Percentiles rank a stretch among this genome's conserved stretches.
Conservation (phyloP, 2,797 vertebrate species). For the Lemur catta region DNA sequence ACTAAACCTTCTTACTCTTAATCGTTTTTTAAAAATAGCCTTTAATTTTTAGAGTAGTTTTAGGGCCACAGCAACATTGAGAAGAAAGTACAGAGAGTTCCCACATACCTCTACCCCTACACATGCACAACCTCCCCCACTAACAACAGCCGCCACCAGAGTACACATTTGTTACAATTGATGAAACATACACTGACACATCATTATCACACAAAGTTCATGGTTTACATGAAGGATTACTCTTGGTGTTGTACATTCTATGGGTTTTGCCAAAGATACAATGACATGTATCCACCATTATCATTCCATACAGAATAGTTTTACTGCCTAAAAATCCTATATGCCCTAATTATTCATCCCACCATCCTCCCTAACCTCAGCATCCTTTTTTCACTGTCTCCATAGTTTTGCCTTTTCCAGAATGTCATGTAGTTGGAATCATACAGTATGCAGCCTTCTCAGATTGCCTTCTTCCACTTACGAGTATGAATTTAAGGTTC, state of each 20-base stretch:
- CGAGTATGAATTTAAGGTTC: neutral
- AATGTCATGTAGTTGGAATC: neutral
- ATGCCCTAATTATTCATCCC: neutral
- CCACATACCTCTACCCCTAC: neutral
- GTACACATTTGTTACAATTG: neutral
- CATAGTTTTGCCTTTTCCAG: neutral
- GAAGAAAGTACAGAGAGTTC: neutral
- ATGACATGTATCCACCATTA: neutral
- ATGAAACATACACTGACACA: neutral
- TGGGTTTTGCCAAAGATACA: neutral
- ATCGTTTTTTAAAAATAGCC: neutral
- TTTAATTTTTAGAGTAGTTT: neutral
- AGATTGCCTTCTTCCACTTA: neutral
- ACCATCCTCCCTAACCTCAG: neutral
- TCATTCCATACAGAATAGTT: neutral
- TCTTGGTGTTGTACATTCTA: neutral
- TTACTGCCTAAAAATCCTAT: neutral
- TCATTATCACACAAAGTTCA: neutral
- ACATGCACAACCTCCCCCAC: neutral
- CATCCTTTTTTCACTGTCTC: neutral
- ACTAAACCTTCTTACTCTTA: neutral
- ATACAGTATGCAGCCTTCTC: neutral
- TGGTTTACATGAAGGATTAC: neutral
- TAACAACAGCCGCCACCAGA: neutral
- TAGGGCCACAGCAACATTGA: neutral